Conservation (phyloP, 2,888 invertebrate species). For the Mamestra brassicae region DNA sequence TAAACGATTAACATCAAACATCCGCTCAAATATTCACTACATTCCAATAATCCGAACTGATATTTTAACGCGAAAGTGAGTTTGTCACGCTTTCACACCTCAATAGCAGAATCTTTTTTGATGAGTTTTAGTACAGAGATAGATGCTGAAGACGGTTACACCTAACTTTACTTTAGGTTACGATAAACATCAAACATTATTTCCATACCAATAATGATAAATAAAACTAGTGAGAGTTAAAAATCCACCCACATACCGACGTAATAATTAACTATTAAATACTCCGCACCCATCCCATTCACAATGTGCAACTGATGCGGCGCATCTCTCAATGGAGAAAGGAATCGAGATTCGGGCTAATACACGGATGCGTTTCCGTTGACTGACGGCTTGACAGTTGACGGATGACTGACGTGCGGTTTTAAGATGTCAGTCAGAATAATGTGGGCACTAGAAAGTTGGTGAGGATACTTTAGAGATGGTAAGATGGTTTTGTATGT, state of each 20-base stretch:
- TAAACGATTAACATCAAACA: conserved; percentile 1
- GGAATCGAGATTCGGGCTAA: conserved; percentile 57
- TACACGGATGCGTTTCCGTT: conserved; percentile 37
- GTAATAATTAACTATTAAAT: conserved; percentile 55
- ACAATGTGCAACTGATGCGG: conserved; percentile 59
- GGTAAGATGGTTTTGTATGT: neutral
- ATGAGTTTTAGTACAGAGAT: too few species aligned
- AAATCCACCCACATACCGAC: conserved; percentile 33
- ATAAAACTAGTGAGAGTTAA: conserved; percentile 53
- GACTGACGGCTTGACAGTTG: conserved; percentile 18
- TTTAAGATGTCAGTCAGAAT: neutral
- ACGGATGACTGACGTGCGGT: neutral
- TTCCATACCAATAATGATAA: neutral
- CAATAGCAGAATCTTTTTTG: too few species aligned
- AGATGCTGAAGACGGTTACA: too few species aligned
- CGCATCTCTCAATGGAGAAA: conserved; percentile 66
- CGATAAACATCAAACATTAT: too few species aligned
- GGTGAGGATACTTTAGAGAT: neutral
- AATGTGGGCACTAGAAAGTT: neutral
- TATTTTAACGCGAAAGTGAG: too few species aligned
- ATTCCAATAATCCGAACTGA: conserved; percentile 5
- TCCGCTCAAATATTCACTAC: neutral
- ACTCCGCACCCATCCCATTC: conserved; percentile 64
- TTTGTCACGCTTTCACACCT: too few species aligned
- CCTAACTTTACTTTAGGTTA: too few species aligned